Evolutionary conservation across 2,113 vertebrate genomes (phyloP).

Genomic region (Daboia siamensis): DNA sequence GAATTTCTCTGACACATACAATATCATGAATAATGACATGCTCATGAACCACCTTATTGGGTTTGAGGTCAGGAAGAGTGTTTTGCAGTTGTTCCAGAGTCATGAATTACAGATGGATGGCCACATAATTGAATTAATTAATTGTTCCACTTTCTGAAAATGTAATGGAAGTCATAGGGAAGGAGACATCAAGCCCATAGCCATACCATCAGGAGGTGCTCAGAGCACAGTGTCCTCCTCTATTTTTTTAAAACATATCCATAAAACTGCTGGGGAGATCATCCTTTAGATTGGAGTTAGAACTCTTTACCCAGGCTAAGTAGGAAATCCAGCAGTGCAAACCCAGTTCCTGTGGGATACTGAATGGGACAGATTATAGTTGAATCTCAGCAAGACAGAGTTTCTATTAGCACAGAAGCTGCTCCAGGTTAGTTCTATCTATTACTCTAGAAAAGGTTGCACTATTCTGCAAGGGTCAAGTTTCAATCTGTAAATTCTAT

Average conservation of each 20-base stretch:
- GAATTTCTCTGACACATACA: neutral
- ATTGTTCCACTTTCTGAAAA: neutral
- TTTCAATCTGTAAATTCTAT: neutral
- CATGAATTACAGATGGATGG: neutral
- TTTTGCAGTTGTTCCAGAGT: neutral
- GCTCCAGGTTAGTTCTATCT: neutral
- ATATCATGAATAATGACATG: neutral
- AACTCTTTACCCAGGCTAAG: neutral
- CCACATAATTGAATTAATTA: neutral
- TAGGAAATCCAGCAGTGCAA: neutral
- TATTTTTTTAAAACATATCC: neutral
- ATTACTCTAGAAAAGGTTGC: neutral
- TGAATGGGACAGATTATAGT: neutral
- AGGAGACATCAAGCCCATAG: neutral
- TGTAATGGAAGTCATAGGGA: neutral
- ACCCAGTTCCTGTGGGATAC: neutral
- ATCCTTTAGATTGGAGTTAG: neutral
- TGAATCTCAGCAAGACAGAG: neutral
- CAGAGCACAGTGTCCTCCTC: neutral
- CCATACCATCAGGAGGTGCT: neutral
- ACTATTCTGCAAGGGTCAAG: neutral
- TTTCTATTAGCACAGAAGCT: neutral
- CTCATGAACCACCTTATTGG: neutral
- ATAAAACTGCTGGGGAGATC: neutral
- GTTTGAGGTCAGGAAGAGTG: neutral